Evolutionary conservation across 2,888 invertebrate genomes (phyloP).

Genomic region (Plebejus anna): DNA sequence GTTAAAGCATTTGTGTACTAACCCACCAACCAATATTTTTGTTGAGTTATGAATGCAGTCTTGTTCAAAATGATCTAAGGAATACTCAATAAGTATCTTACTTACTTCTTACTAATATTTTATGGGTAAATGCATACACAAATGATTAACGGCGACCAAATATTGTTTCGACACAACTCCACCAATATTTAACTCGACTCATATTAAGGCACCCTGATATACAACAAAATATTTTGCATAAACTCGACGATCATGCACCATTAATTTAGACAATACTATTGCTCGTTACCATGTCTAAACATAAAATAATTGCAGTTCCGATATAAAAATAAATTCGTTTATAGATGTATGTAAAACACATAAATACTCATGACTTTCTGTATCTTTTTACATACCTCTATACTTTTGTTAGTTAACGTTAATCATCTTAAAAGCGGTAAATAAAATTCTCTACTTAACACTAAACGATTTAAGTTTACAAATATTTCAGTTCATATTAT

Average conservation of each 20-base stretch:
- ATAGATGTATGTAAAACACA: not conserved
- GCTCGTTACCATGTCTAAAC: not conserved
- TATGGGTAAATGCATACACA: no score
- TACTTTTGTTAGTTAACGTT: conserved; percentile 5
- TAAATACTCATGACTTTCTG: not conserved
- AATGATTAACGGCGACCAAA: not conserved
- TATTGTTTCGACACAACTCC: not conserved
- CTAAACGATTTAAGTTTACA: conserved; percentile 28
- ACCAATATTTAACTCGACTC: conserved; percentile 15
- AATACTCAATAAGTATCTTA: no score
- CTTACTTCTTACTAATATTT: no score
- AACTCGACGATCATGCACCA: conserved; percentile 18
- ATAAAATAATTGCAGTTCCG: not conserved
- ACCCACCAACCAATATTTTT: no score
- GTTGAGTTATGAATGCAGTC: no score
- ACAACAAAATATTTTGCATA: not conserved
- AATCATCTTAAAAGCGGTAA: conserved; percentile 28
- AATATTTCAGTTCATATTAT: conserved; percentile 22
- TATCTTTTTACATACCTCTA: conserved; percentile 17
- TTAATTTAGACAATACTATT: conserved; percentile 8
- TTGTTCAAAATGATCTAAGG: no score
- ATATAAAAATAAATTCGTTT: conserved; percentile 12
- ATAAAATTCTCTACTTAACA: conserved; percentile 32
- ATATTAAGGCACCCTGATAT: conserved; percentile 15
- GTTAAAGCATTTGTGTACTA: no score